Percentiles rank a stretch among this genome's conserved stretches.
Conservation (phyloP, 2,797 vertebrate genomes). For the Leptodactylus fallax region DNA sequence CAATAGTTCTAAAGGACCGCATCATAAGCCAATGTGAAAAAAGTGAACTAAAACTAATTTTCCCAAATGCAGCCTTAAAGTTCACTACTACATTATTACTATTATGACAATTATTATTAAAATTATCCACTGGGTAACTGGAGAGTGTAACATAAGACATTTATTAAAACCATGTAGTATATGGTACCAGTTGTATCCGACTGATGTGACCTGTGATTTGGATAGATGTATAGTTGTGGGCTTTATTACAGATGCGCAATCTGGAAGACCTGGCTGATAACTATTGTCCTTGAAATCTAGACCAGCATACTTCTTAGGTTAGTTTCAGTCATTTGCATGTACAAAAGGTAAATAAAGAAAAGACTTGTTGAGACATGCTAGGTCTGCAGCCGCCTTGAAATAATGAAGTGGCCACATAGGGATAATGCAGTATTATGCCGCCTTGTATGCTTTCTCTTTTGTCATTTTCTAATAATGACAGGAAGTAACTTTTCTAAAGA, state of each 20-base stretch:
- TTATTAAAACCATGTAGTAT: too few relatives aligned
- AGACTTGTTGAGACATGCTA: neutral
- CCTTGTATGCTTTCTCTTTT: constrained; percentile 8
- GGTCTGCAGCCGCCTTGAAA: neutral
- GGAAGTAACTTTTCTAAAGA: constrained; percentile 65
- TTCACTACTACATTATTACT: too few relatives aligned
- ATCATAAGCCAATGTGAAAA: too few relatives aligned
- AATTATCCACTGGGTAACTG: too few relatives aligned
- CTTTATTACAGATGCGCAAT: neutral
- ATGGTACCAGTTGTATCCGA: too few relatives aligned
- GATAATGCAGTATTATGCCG: neutral
- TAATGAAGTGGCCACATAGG: neutral
- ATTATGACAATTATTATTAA: too few relatives aligned
- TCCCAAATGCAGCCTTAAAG: too few relatives aligned
- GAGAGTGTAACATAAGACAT: too few relatives aligned
- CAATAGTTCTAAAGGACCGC: too few relatives aligned
- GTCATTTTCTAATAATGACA: constrained; percentile 53
- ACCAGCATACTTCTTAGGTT: constrained; percentile 4
- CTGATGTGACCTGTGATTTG: too few relatives aligned
- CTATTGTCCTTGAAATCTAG: constrained; percentile 45
- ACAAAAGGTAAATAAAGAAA: neutral
- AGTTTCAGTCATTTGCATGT: constrained; percentile 28
- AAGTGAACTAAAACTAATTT: too few relatives aligned
- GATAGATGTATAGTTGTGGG: neutral
- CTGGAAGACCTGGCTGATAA: neutral